Conservation (phyloP, 2,113 vertebrate genomes). For the Apteryx mantelli region DNA sequence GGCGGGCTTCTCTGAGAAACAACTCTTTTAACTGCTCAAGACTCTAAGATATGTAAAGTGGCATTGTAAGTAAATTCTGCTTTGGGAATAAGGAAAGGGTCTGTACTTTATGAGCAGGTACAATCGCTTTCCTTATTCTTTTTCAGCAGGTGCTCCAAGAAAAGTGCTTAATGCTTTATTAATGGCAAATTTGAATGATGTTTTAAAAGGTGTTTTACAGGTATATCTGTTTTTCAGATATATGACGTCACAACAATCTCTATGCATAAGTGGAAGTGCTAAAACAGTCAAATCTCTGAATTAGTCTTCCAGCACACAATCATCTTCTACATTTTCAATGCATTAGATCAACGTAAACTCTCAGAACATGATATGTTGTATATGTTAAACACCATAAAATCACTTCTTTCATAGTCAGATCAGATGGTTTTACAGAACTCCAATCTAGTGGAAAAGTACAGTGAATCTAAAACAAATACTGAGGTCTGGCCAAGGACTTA, state of each 20-base stretch:
- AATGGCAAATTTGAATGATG: not conserved
- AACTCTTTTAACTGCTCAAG: not conserved
- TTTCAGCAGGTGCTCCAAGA: constrained; percentile 21
- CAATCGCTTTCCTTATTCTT: not conserved
- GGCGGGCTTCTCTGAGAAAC: not conserved
- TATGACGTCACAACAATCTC: not conserved
- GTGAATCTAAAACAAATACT: not conserved
- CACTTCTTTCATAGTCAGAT: not conserved
- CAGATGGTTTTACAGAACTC: not conserved
- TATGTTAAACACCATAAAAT: constrained; percentile 8
- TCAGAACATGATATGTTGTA: not conserved
- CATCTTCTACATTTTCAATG: constrained; percentile 1
- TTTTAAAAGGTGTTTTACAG: constrained; percentile 9
- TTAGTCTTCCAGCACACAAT: not conserved
- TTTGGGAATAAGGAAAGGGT: not conserved
- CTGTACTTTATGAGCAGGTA: not conserved
- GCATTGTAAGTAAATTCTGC: not conserved
- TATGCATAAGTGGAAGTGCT: constrained; percentile 9
- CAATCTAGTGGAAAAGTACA: not conserved
- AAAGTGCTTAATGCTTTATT: constrained; percentile 25
- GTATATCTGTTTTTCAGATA: not conserved
- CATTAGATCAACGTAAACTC: not conserved
- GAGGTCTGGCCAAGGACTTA: not conserved
- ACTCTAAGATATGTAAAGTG: not conserved
- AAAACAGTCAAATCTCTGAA: constrained; percentile 35